Conservation (phyloP, 2,113 vertebrate genomes). For the Falcunculus frontatus region DNA sequence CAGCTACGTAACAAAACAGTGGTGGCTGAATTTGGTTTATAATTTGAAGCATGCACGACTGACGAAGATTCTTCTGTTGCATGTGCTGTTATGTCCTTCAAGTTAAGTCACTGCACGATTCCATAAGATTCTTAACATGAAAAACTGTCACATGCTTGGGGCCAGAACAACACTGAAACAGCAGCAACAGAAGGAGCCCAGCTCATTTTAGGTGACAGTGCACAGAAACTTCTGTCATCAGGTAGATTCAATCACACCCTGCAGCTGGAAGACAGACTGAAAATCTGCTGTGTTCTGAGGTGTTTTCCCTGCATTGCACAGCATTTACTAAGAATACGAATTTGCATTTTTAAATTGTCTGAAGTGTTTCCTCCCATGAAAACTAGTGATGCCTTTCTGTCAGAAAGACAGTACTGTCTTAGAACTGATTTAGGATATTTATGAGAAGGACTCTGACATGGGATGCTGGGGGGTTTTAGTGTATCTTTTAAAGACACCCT, state of each 20-base stretch:
- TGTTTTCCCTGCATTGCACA: neutral
- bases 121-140: neutral
- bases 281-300: neutral
- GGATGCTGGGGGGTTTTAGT: neutral
- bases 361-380: neutral
- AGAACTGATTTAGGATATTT: neutral
- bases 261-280: neutral
- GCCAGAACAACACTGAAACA: neutral
- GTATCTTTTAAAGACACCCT: neutral
- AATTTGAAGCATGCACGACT: neutral
- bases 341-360: neutral
- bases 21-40: neutral
- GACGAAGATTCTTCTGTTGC: neutral
- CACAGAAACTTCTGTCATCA: neutral
- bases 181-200: neutral
- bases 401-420: neutral
- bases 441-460: neutral
- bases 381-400: neutral
- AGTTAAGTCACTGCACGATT: neutral
- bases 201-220: neutral
- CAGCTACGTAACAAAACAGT: neutral
- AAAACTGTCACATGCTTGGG: neutral
- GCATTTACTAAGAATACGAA: neutral
- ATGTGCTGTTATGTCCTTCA: neutral
- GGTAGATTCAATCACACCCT: neutral